phyloP scores from a whole-genome alignment of 2,113 vertebrate species.

The Nestor notabilis region DNA sequence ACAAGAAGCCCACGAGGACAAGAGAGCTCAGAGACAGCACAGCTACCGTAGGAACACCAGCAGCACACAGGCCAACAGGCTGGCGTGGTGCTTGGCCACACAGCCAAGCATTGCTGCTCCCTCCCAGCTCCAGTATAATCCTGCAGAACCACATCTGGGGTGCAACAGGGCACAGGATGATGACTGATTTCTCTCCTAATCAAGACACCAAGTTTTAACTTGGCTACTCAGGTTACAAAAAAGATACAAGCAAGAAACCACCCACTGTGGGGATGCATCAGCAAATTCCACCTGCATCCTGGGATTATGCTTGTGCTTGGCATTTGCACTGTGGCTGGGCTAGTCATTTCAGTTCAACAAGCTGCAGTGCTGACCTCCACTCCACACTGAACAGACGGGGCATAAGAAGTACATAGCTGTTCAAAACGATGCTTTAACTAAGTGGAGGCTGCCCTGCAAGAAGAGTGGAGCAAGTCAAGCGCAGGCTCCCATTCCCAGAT shows the following conservation, averaged over 20 bases:
- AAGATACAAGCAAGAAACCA: neutral
- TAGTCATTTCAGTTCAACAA: neutral
- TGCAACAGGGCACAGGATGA: neutral
- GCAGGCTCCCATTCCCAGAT: rapidly evolving
- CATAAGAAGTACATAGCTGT: rapidly evolving
- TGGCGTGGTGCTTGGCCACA: neutral
- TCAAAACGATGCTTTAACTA: neutral
- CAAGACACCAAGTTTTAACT: neutral
- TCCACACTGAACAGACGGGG: neutral
- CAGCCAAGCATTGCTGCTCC: neutral
- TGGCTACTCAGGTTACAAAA: neutral
- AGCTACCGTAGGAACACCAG: rapidly evolving
- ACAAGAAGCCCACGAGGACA: neutral
- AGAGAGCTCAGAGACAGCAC: neutral
- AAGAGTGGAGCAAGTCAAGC: neutral
- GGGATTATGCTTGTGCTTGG: neutral
- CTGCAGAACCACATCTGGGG: neutral
- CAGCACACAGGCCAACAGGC: neutral
- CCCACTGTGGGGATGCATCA: neutral
- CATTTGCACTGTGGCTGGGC: neutral
- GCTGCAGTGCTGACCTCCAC: neutral
- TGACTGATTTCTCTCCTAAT: neutral
- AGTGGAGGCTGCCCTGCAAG: neutral
- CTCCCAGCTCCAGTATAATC: neutral
- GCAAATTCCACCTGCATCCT: neutral